Conservation (phyloP, 2,797 vertebrate species). For the Melanogrammus aeglefinus region DNA sequence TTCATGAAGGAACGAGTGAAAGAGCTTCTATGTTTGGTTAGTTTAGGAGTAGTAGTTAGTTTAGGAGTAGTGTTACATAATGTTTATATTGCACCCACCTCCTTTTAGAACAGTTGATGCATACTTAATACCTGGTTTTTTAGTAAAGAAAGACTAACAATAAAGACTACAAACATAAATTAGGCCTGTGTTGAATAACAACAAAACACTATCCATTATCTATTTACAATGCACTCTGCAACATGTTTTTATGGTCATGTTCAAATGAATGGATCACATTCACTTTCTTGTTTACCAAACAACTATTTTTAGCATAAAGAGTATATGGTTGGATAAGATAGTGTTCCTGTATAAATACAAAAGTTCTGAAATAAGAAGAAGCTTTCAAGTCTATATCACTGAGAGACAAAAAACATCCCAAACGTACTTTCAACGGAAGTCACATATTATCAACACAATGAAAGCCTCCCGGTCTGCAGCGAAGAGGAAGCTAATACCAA, state of each 20-base stretch:
- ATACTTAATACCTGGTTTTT: neutral
- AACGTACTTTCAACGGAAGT: neutral
- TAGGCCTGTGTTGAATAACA: neutral
- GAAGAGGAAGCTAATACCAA: neutral
- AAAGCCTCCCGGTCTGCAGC: neutral
- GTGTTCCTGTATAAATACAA: neutral
- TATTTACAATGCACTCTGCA: neutral
- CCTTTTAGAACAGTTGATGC: neutral
- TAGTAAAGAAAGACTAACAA: neutral
- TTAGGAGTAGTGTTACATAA: neutral
- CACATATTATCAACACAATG: neutral
- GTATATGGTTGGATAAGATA: neutral
- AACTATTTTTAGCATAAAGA: neutral
- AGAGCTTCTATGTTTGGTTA: neutral
- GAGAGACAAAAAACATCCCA: neutral
- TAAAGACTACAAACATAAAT: neutral
- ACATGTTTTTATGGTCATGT: neutral
- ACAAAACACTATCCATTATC: neutral
- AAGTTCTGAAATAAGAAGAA: neutral
- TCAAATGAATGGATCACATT: neutral
- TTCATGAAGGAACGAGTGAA: neutral
- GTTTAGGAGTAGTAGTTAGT: neutral
- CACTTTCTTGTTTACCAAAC: neutral
- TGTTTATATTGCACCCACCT: neutral
- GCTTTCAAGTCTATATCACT: neutral